Evolutionary conservation across 2,113 vertebrate species (phyloP), one percentile per base, ranked within the genome.

Genomic region (Paedocypris sp.): DNA sequence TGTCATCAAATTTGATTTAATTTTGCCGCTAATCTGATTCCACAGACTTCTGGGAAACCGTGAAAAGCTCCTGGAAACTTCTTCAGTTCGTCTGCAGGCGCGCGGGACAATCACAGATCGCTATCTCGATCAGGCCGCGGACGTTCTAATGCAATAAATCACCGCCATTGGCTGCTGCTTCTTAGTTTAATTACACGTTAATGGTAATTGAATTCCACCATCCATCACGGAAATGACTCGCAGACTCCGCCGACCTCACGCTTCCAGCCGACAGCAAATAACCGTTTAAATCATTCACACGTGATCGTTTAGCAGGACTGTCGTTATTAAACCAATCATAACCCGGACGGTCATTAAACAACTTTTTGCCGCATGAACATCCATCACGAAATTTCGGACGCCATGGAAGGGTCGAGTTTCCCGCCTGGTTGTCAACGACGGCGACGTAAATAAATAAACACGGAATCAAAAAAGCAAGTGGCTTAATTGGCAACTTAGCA

Each of bases 201-300:
- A 56, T 23, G 36, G 35, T 42, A 56, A 56, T 56, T 56, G 36
- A 56, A 56, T 42, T 41, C 52, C 15, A 11, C 52, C 52, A 56
- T 56, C 52, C 52, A 56, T 56, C 52, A 56, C 19, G 35, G 41
- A 56, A 56, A 56, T 39, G 18, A 56, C 35, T 41, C 26, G 50
- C 13, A 16, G 33, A 10, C 50, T 53, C n/a, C 20, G 8, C 19
- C n/a, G 32, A 53, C 8, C 22, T 22, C 20, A 36, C 12, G 31
- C 49, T 52, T 29, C 31, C 12, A 52, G 50, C 33, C 11, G 33
- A 53, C 50, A 53, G 32, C 36, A 38, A 22, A 53, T 53, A 53
- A 53, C 50, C 16, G 38, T 38, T 53, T 53, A 35, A 53, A 53
- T 38, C 32, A 53, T 53, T 53, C 23, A 16, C 33, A 39, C 35